Conservation (phyloP, 2,888 invertebrate species). For the Troglohyphantes excavatus region DNA sequence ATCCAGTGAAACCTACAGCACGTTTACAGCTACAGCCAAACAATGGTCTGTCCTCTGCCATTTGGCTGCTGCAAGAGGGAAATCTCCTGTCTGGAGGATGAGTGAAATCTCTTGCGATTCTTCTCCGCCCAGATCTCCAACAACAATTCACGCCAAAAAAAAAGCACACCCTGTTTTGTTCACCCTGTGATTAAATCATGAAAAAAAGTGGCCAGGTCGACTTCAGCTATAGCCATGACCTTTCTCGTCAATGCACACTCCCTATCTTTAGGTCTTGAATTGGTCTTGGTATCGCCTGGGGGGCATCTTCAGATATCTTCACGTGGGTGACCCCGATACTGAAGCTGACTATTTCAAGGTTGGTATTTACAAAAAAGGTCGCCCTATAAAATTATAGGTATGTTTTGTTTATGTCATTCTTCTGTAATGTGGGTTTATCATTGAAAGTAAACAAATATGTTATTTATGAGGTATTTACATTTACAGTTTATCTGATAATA, state of each 20-base stretch:
- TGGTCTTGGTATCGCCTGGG: neutral
- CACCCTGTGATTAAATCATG: neutral
- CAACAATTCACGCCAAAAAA: neutral
- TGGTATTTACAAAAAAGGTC: slow-evolving; percentile 33
- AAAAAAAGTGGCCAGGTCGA: slow-evolving; percentile 1
- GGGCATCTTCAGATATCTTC: slow-evolving; percentile 24
- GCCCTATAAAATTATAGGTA: neutral
- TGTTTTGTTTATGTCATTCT: neutral
- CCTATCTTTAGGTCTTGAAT: neutral
- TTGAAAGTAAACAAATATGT: no score
- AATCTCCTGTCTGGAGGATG: no score
- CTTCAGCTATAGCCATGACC: slow-evolving; percentile 14
- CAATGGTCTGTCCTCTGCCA: no score
- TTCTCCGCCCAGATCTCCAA: neutral
- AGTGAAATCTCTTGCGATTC: no score
- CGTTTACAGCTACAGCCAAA: no score
- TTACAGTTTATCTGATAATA: no score
- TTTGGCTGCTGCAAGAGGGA: no score
- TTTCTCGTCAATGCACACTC: neutral
- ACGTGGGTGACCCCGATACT: slow-evolving; percentile 63
- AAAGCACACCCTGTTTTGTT: neutral
- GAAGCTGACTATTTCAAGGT: neutral
- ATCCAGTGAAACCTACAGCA: no score
- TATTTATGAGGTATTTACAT: no score
- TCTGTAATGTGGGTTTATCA: neutral